Conservation (phyloP, 2,113 vertebrate genomes). For the Semicossyphus pulcher region DNA sequence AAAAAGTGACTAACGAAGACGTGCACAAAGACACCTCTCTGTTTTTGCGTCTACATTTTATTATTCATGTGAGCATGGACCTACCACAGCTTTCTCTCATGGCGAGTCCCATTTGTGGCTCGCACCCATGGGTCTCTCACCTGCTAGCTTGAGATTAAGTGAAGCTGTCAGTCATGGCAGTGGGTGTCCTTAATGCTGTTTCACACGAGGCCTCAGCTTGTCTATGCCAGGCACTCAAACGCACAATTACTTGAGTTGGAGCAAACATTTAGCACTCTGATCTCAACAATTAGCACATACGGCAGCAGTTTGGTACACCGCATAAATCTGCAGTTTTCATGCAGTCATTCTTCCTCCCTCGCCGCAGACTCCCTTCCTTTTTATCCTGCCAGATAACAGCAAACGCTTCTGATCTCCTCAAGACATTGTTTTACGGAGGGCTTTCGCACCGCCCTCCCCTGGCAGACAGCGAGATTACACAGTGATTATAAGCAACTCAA, state of each 20-base stretch:
- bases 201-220: neutral
- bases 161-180: slow-evolving; percentile 22
- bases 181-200: slow-evolving; percentile 7
- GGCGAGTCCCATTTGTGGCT: slow-evolving; percentile 23
- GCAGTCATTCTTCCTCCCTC: slow-evolving; percentile 83
- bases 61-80: neutral
- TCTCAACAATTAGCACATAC: slow-evolving; percentile 66
- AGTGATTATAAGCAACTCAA: slow-evolving; percentile 95
- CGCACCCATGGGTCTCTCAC: slow-evolving; percentile 4
- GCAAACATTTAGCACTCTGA: slow-evolving; percentile 53
- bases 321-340: slow-evolving; percentile 44
- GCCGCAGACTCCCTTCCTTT: slow-evolving; percentile 86
- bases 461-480: slow-evolving; percentile 93
- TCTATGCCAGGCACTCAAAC: neutral
- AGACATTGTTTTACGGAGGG: slow-evolving; percentile 90
- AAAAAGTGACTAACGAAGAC: neutral
- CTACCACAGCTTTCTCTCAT: slow-evolving; percentile 1
- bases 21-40: neutral
- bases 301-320: slow-evolving; percentile 60
- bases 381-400: slow-evolving; percentile 90
- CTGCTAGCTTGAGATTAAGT: slow-evolving; percentile 9
- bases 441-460: slow-evolving; percentile 90
- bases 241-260: slow-evolving; percentile 33
- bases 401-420: slow-evolving; percentile 91
- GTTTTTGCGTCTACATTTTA: neutral